These are phyloP conservation scores for Octomys mimax DNA, from an alignment of 2,797 vertebrate species.

Conservation along the genomic window DNA sequence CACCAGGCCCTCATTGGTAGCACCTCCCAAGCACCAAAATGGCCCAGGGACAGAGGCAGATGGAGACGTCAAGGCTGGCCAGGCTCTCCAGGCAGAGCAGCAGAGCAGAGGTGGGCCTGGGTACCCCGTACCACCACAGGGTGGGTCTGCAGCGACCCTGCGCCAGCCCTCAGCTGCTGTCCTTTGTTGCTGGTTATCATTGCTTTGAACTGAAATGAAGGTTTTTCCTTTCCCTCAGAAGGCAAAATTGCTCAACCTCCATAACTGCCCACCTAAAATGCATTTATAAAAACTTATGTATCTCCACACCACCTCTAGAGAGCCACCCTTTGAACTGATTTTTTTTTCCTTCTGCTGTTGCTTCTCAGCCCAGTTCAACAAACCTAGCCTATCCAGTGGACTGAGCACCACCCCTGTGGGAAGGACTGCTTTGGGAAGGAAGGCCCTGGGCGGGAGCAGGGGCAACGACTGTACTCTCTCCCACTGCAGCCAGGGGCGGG, in stretches of 20 bases:
- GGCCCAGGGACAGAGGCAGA: neutral
- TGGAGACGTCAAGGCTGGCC: neutral
- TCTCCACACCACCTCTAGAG: conserved; percentile 13
- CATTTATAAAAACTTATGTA: conserved; percentile 1
- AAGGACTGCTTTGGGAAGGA: neutral
- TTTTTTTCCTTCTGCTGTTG: neutral
- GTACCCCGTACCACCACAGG: too few relatives aligned
- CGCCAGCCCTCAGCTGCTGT: neutral
- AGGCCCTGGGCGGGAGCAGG: neutral
- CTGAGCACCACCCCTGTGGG: neutral
- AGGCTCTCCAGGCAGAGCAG: neutral
- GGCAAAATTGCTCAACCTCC: conserved; percentile 43
- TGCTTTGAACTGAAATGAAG: neutral
- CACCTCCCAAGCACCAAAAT: neutral
- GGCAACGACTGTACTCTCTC: neutral
- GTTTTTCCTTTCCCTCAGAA: conserved; percentile 36
- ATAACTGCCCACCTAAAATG: conserved; percentile 22
- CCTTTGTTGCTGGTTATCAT: neutral
- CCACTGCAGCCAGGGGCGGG: neutral
- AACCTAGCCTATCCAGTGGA: neutral
- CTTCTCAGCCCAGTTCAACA: conserved; percentile 7
- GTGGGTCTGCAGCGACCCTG: rapidly evolving
- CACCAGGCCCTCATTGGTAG: neutral
- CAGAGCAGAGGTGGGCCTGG: neutral
- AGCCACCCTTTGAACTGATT: neutral